Conservation (phyloP, 53 echinoderm and acorn worm species). For the Antedon mediterranea region DNA sequence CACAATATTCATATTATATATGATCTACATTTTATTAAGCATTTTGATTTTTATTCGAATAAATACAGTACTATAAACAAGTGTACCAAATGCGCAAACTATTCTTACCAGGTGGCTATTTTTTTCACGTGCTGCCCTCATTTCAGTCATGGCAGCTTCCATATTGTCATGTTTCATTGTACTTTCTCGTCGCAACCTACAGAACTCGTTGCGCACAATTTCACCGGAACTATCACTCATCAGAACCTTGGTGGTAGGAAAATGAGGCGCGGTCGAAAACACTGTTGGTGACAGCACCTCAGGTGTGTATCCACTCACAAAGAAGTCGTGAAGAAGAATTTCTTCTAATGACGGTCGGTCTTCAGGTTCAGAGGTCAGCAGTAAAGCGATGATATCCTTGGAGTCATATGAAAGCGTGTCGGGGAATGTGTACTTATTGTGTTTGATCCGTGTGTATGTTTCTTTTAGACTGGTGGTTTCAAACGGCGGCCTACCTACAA, state of each 20-base stretch:
- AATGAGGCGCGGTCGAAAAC: slow-evolving; percentile 61
- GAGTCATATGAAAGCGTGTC: slow-evolving; percentile 53
- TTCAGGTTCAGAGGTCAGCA: slow-evolving; percentile 79
- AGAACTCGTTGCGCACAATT: slow-evolving; percentile 80
- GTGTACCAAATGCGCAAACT: too few species aligned
- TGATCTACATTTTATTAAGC: too few species aligned
- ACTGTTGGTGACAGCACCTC: slow-evolving; percentile 73
- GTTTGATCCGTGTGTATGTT: slow-evolving; percentile 85
- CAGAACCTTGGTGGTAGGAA: slow-evolving; percentile 78
- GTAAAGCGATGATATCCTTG: slow-evolving; percentile 67
- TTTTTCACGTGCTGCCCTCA: not conserved
- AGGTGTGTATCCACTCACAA: slow-evolving; percentile 67
- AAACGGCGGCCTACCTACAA: slow-evolving; percentile 90
- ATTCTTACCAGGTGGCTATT: not conserved
- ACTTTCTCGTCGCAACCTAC: slow-evolving; percentile 75
- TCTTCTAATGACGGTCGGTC: slow-evolving; percentile 80
- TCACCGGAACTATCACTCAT: slow-evolving; percentile 75
- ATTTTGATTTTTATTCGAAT: too few species aligned
- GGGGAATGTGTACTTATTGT: slow-evolving; percentile 79
- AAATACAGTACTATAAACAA: too few species aligned
- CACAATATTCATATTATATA: too few species aligned
- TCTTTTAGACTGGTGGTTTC: slow-evolving; percentile 84
- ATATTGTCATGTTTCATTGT: slow-evolving; percentile 64
- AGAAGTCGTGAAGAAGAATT: slow-evolving; percentile 63
- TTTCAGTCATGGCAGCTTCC: slow-evolving; percentile 29